phyloP scores from a whole-genome alignment of 2,888 invertebrate species.

The Fissipunctia ypsillon region DNA sequence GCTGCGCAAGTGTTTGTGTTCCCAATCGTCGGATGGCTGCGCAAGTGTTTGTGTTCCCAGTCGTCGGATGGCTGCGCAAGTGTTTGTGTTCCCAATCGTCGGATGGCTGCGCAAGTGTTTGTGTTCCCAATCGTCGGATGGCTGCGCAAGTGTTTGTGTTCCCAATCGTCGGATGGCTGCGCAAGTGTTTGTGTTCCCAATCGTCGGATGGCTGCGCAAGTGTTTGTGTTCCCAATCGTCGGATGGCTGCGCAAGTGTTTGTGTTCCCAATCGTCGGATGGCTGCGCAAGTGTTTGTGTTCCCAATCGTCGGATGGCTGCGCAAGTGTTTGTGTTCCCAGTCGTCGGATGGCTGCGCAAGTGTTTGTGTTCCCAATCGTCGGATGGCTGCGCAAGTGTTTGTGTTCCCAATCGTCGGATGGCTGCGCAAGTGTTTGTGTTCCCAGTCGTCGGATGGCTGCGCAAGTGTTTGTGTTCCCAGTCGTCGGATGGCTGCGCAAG shows the following conservation, averaged over 20 bases:
- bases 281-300: slow-evolving; percentile 61
- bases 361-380: too few relatives aligned
- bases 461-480: slow-evolving; percentile 60
- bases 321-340: slow-evolving; percentile 60
- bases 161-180: too few relatives aligned
- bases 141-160: slow-evolving; percentile 61
- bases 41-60: slow-evolving; percentile 60
- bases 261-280: too few relatives aligned
- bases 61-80: slow-evolving; percentile 61
- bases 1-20: slow-evolving; percentile 61
- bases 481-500: slow-evolving; percentile 61
- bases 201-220: slow-evolving; percentile 61
- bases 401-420: too few relatives aligned
- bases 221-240: too few relatives aligned
- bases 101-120: slow-evolving; percentile 62
- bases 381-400: slow-evolving; percentile 62
- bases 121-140: too few relatives aligned
- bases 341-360: slow-evolving; percentile 61
- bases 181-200: slow-evolving; percentile 60
- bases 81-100: too few relatives aligned
- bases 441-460: too few relatives aligned
- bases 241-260: slow-evolving; percentile 62
- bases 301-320: too few relatives aligned
- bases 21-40: too few relatives aligned
- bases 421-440: slow-evolving; percentile 61